Percentiles rank a stretch among this genome's conserved stretches.
phyloP scores from a whole-genome alignment of 1,140 invertebrate species.

The Magallana ariakensis region DNA sequence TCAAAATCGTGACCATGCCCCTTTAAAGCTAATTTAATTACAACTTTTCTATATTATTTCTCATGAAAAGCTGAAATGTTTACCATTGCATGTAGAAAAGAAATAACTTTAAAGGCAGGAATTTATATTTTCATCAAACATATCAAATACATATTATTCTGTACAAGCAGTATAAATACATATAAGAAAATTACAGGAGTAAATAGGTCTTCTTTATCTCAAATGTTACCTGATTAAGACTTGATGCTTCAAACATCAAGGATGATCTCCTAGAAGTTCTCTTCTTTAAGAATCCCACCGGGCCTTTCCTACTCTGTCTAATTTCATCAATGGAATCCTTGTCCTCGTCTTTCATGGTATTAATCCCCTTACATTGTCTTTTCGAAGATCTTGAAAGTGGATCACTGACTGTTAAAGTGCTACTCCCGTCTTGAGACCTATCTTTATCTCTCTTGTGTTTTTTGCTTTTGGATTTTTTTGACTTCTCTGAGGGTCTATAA shows the following conservation, averaged over 20 bases:
- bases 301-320: background rate
- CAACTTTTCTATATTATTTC: too few relatives aligned
- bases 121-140: too few relatives aligned
- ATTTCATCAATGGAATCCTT: background rate
- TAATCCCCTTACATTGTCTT: conserved; percentile 52
- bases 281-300: background rate
- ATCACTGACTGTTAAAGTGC: background rate
- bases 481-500: conserved; percentile 55
- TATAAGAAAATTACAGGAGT: too few relatives aligned
- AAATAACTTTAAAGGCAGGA: too few relatives aligned
- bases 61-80: too few relatives aligned
- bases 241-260: background rate
- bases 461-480: conserved; percentile 44
- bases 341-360: conserved; percentile 43
- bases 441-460: conserved; percentile 49
- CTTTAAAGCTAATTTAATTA: too few relatives aligned
- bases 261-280: background rate
- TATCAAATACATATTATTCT: too few relatives aligned
- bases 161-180: too few relatives aligned
- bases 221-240: conserved; percentile 16
- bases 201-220: too few relatives aligned
- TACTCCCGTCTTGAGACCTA: background rate
- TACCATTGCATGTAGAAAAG: too few relatives aligned
- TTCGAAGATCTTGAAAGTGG: background rate
- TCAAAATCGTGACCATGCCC: too few relatives aligned